Base-by-base conservation (phyloP, 1,140 invertebrate species). In the Paraescarpia echinospica region DNA sequence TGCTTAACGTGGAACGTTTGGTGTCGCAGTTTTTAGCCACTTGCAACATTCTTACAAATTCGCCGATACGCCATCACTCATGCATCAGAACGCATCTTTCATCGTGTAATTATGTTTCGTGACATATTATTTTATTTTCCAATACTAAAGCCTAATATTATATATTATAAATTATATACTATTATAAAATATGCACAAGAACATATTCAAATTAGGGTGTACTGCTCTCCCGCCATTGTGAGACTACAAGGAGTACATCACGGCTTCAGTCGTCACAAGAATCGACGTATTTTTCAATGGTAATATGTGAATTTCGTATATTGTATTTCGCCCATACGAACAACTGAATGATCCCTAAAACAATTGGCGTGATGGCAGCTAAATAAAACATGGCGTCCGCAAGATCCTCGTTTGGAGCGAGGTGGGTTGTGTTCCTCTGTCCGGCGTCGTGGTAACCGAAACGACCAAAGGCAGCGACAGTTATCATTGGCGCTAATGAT, bases 401-500 rank as follows among this genome's bases (percentile, higher is more conserved):
- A 0, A 33, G 18, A 90, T 90, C 90, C 1, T 18, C 1, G 90
- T 90, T 33, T 34, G 90, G 14, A 41, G 35, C 27, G 18, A 77
- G 22, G 9, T 2, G 8, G 14, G 90, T 34, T 41, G 8, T 34
- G 18, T 90, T 41, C 34, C 0, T 34, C 9, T 34, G 34, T 90
- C 27, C 35, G 90, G n/a, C 34, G 14, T 92, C 48, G 8, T 92
- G 92, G 91, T 96, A 95, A 27, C 95, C 95, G 89, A 94, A 95
- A 27, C 77, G 33, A 91, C 95, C 95, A 14, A 96, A 93, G 27
- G 96, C 93, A 31, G 93, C 93, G 0, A 95, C 94, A 22, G 94
- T 93, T 14, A 96, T 59, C 94, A 96, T 95, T 2, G 96, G 96
- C 1, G 94, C 94, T n/a, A 96, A 91, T 27, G 95, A 95, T 14